A percentile compares a stretch with the other conserved stretches of the same genome.
phyloP scores from a whole-genome alignment of 2,888 invertebrate genomes.

The Agrotis clavis region DNA sequence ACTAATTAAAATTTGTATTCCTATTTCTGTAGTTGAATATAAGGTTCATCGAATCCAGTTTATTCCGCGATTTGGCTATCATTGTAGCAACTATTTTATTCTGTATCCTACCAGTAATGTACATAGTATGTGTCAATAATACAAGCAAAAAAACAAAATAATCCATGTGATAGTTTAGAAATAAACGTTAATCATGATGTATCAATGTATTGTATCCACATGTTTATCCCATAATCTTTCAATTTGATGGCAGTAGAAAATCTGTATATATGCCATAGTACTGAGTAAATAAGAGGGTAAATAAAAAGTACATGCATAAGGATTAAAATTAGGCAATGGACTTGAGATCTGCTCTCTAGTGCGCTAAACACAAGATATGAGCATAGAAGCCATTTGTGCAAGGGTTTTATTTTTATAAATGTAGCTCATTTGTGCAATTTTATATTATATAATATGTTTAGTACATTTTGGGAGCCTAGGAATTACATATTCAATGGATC shows the following conservation, averaged over 20 bases:
- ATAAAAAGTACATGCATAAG: conserved; percentile 61
- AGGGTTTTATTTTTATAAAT: conserved; percentile 65
- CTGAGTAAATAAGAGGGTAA: conserved; percentile 64
- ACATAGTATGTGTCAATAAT: conserved; percentile 45
- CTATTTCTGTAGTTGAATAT: conserved; percentile 13
- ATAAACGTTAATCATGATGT: conserved; percentile 61
- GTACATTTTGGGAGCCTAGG: conserved; percentile 58
- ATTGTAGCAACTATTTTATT: conserved; percentile 14
- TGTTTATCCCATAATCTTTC: conserved; percentile 48
- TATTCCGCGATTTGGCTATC: conserved; percentile 4
- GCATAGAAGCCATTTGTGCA: conserved; percentile 52
- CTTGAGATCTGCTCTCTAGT: conserved; percentile 70
- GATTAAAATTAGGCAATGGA: conserved; percentile 64
- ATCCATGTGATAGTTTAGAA: conserved; percentile 62
- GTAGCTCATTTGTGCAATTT: conserved; percentile 59
- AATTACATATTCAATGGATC: conserved; percentile 25
- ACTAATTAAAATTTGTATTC: conserved; percentile 8
- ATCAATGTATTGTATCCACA: conserved; percentile 52
- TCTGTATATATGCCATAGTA: conserved; percentile 72
- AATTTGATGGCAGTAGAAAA: conserved; percentile 62
- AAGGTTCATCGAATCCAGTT: conserved; percentile 23
- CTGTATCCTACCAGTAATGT: conserved; percentile 46
- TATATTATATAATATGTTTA: conserved; percentile 53
- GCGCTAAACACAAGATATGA: conserved; percentile 57
- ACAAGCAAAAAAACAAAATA: conserved; percentile 22